Base-by-base conservation (phyloP, 30 jellyfish, hydroid and myxozoan species). In the Aurelia aurita region DNA sequence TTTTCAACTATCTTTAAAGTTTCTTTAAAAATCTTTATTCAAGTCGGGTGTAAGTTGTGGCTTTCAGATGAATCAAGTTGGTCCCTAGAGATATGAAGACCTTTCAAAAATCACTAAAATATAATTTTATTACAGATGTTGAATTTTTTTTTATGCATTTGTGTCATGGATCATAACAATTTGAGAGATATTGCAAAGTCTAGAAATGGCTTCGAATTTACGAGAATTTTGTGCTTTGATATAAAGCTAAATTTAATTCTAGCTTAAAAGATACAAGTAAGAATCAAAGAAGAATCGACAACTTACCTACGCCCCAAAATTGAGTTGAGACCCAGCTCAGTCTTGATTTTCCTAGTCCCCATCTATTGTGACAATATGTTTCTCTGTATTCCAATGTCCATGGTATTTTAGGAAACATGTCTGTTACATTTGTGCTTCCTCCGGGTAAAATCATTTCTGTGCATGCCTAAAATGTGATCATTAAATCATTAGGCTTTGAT, bases 361-460 rank as follows among this genome's bases (percentile, higher is more conserved):
- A 94, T 28, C 86, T 77, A 31, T 58, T 27, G 14, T 69, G 39
- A 63, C 97, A 88, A 54, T 94, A 89, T 18, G 79, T 74, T 43
- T 77, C 75, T 61, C 99, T 68, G 96, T 75, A 84, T 29, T 83
- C 91, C 67, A 94, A 59, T 9, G 99, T 94, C 82, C 77, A 88
- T 1, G 82, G 93, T 18, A 94, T 26, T 10, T 78, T 68, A 16
- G 99, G 99, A 84, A 94, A 94, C 99, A 94, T 94, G 66, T 94
- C 99, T 5, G 99, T 94, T 29, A 51, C 79, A 46, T 87, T 87
- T 20, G 86, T 94, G 84, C 99, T 94, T 64, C 99, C 97, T 58
- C 99, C 99, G 11, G 99, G 99, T 11, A 94, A 55, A n/a, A 89
- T 89, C 99, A 94, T 88, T 54, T 94, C 99, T 7, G 99, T 94